Percentiles rank a stretch among this genome's conserved stretches.
Conservation (phyloP, 2,888 invertebrate genomes). For the Rugalucina vietnamica region DNA sequence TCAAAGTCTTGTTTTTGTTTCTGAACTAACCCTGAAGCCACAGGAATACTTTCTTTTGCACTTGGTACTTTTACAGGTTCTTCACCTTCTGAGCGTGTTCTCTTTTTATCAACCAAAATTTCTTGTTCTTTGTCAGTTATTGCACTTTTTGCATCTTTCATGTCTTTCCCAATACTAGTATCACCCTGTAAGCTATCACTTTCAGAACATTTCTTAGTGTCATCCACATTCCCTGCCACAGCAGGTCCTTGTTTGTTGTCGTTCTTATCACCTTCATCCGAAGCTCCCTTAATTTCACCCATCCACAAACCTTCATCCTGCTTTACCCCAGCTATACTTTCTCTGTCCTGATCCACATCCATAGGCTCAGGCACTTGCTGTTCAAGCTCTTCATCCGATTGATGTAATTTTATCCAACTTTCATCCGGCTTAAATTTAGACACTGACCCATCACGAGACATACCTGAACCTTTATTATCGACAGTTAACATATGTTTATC, state of each 20-base stretch:
- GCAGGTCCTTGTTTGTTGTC: slow-evolving; percentile 1
- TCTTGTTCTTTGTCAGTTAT: neutral
- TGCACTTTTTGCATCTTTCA: neutral
- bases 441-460: slow-evolving; percentile 47
- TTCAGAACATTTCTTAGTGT: too few relatives aligned
- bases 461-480: neutral
- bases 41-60: slow-evolving; percentile 87
- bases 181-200: too few relatives aligned
- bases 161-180: too few relatives aligned
- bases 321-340: neutral
- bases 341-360: slow-evolving; percentile 11
- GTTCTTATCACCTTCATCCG: neutral
- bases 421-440: slow-evolving; percentile 61
- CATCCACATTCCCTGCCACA: neutral
- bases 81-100: neutral
- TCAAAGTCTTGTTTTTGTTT: slow-evolving; percentile 87
- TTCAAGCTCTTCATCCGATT: slow-evolving; percentile 37
- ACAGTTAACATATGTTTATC: slow-evolving; percentile 40
- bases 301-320: slow-evolving; percentile 34
- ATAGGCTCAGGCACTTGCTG: slow-evolving; percentile 1
- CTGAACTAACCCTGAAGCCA: slow-evolving; percentile 89
- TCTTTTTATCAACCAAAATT: neutral
- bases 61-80: slow-evolving; percentile 80
- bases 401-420: slow-evolving; percentile 67
- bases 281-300: slow-evolving; percentile 6